Evolutionary conservation across 1,140 invertebrate species (phyloP).

Genomic region (Dendrolimus punctatus): DNA sequence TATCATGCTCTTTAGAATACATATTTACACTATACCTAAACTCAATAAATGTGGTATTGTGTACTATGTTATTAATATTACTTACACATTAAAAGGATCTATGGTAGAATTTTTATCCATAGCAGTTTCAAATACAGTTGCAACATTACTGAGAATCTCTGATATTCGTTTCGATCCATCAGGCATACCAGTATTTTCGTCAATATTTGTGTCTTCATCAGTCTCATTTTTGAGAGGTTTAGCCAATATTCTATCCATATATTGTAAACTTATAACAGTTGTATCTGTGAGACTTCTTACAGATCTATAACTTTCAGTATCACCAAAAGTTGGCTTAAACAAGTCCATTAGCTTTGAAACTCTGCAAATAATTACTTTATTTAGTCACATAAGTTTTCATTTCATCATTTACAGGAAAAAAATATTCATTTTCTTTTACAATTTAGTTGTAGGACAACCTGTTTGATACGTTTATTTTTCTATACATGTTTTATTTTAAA

Average conservation of each 20-base stretch:
- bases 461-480: too few species aligned
- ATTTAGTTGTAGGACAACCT: too few species aligned
- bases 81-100: conserved; percentile 46
- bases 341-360: conserved; percentile 41
- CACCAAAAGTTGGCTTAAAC: conserved; percentile 52
- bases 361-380: conserved; percentile 30
- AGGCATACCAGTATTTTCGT: conserved; percentile 8
- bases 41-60: too few species aligned
- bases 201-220: conserved; percentile 9
- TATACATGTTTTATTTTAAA: too few species aligned
- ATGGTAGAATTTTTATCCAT: conserved; percentile 18
- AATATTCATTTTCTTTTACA: too few species aligned
- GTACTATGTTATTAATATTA: conserved; percentile 5
- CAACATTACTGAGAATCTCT: conserved; percentile 29
- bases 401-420: too few species aligned
- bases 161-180: conserved; percentile 23
- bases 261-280: conserved; percentile 27
- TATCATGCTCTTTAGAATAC: too few species aligned
- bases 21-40: too few species aligned
- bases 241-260: conserved; percentile 37
- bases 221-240: conserved; percentile 12
- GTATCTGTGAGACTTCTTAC: conserved; percentile 37
- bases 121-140: conserved; percentile 24
- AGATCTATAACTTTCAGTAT: conserved; percentile 46
- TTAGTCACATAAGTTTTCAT: too few species aligned